phyloP scores from a whole-genome alignment of 2,888 invertebrate genomes.

The Temnothorax rugatulus region DNA sequence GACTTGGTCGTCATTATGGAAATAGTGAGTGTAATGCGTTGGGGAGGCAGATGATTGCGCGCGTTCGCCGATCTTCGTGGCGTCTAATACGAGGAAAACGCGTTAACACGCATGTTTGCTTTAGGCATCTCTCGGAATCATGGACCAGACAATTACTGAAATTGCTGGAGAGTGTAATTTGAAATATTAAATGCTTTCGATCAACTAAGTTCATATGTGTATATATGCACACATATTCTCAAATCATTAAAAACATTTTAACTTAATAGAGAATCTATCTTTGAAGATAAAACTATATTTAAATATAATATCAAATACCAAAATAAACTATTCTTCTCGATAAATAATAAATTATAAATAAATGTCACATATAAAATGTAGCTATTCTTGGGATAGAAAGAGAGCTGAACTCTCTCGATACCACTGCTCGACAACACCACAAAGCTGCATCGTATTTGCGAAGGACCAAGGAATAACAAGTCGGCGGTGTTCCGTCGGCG shows the following conservation, averaged over 20 bases:
- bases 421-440: not conserved
- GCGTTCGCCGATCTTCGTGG: slow-evolving; percentile 49
- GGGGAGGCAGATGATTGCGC: slow-evolving; percentile 53
- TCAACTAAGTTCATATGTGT: not conserved
- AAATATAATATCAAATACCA: not conserved
- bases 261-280: not conserved
- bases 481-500: slow-evolving; percentile 27
- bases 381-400: not conserved
- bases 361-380: not conserved
- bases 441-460: slow-evolving; percentile 38
- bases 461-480: slow-evolving; percentile 48
- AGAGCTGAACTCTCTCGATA: not conserved
- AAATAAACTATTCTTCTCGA: not conserved
- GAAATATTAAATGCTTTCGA: slow-evolving; percentile 11
- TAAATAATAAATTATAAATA: slow-evolving; percentile 24
- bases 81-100: slow-evolving; percentile 57
- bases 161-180: slow-evolving; percentile 29
- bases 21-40: slow-evolving; percentile 60
- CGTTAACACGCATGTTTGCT: slow-evolving; percentile 64
- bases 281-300: not conserved
- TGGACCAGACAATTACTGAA: slow-evolving; percentile 7
- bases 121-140: slow-evolving; percentile 44
- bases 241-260: not conserved
- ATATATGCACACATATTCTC: not conserved
- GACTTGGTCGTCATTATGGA: slow-evolving; percentile 61